phyloP scores from a whole-genome alignment of 2,113 vertebrate genomes.

The Pogonocichla stellata region DNA sequence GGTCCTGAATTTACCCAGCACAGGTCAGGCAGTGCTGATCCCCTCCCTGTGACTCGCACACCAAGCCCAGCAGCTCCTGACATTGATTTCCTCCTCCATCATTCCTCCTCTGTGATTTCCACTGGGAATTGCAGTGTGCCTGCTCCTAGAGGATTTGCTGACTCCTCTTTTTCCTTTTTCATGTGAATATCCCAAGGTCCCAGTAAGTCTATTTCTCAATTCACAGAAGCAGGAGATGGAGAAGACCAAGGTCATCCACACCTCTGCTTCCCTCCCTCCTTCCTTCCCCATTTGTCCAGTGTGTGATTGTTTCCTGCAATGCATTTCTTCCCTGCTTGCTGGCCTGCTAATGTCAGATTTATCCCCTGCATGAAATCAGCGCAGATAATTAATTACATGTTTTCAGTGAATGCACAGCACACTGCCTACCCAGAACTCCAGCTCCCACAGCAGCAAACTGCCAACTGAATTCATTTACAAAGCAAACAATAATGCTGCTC shows the following conservation, averaged over 20 bases:
- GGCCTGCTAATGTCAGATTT: conserved; percentile 58
- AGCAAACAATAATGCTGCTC: conserved; percentile 31
- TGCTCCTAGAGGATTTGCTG: not conserved
- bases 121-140: not conserved
- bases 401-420: conserved; percentile 1
- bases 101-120: not conserved
- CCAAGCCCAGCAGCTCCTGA: not conserved
- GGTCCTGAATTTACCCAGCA: not conserved
- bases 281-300: not conserved
- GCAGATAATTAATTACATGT: conserved; percentile 68
- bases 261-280: not conserved
- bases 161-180: not conserved
- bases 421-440: not conserved
- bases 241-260: not conserved
- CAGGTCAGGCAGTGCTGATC: not conserved
- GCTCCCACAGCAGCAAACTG: conserved; percentile 32
- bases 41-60: not conserved
- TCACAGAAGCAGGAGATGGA: not conserved
- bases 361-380: conserved; percentile 49
- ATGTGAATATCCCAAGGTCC: conserved; percentile 8
- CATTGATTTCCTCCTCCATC: not conserved
- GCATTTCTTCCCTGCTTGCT: not conserved
- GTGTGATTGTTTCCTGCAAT: not conserved
- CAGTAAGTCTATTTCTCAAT: conserved; percentile 32
- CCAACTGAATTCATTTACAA: conserved; percentile 24